Base-by-base conservation (phyloP, 2,797 vertebrate species). In the Sus cebifrons region DNA sequence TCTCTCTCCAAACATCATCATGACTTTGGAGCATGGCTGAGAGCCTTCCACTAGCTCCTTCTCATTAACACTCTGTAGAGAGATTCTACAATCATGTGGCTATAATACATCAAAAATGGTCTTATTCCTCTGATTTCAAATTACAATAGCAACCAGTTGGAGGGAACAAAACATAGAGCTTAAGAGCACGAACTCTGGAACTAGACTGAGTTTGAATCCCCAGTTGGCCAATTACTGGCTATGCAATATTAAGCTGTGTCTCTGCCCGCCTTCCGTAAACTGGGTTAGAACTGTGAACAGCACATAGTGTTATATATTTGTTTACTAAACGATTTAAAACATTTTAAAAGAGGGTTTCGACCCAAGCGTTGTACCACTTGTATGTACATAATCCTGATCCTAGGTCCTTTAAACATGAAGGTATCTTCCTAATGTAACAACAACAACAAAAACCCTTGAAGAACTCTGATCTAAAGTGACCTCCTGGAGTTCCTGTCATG, bases 401-500 rank as follows among this genome's bases (percentile, higher is more conserved):
- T 64, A 60, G 56, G 52, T 62, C 44, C 1, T 78, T 96, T 82
- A 90, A 94, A 83, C n/a, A 93, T 10, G 78, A 91, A 89, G 20
- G 56, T 49, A 40, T 70, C 27, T 95, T 91, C 65, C 29, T 70
- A 83, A 58, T 67, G 40, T 27, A 71, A 56, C 73, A 71, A 85
- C 84, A 56, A 6, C 6, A 49, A 6, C 9, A 49, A 49, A 49
- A 49, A 49, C 44, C 36, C 36, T 54, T 54, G 25, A 90, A 93
- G 79, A 92, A 65, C 56, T 92, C 60, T 88, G 86, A 78, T 92
- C 73, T 92, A 65, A 70, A 81, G n/a, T 90, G 77, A 81, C 67
- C 84, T 92, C 58, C 29, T 15, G 32, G 56, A 36, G 36, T 36
- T 36, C 36, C 36, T 36, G 36, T 36, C 36, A 3, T 36, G 36